Conservation (phyloP, 2,888 invertebrate species). For the Periphyllus acericola region DNA sequence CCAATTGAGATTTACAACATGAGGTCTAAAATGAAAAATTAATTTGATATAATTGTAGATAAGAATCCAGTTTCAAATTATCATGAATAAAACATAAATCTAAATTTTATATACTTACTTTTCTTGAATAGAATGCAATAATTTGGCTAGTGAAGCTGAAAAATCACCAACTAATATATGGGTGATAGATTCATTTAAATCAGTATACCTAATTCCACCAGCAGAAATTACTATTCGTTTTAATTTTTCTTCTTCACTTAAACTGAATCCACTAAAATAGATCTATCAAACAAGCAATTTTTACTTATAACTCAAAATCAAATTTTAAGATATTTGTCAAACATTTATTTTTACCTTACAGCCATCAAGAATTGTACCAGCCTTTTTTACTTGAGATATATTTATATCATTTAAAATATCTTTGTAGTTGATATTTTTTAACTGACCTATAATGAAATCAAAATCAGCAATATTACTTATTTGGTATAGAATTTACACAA, state of each 20-base stretch:
- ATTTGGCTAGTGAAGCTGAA: slow-evolving; percentile 39
- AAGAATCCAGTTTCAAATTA: background rate
- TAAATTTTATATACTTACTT: slow-evolving; percentile 59
- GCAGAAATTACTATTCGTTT: slow-evolving; percentile 78
- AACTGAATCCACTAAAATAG: slow-evolving; percentile 76
- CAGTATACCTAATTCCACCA: slow-evolving; percentile 85
- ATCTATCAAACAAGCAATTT: slow-evolving; percentile 69
- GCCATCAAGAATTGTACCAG: slow-evolving; percentile 87
- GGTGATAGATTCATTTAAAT: slow-evolving; percentile 79
- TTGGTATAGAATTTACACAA: background rate
- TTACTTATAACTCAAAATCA: background rate
- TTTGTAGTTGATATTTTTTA: slow-evolving; percentile 64
- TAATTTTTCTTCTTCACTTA: slow-evolving; percentile 75
- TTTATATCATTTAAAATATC: slow-evolving; percentile 64
- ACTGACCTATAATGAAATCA: slow-evolving; percentile 16
- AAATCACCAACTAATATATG: slow-evolving; percentile 80
- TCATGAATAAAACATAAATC: too few relatives aligned
- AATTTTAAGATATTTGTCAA: slow-evolving; percentile 13
- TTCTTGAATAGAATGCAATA: slow-evolving; percentile 54
- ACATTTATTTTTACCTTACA: slow-evolving; percentile 76
- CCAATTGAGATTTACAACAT: slow-evolving; percentile 79
- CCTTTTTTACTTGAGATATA: slow-evolving; percentile 72
- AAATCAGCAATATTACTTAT: background rate
- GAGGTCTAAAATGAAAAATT: slow-evolving; percentile 68
- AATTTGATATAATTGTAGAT: slow-evolving; percentile 36